phyloP scores from a whole-genome alignment of 2,113 vertebrate genomes.

The Dasyornis broadbenti region DNA sequence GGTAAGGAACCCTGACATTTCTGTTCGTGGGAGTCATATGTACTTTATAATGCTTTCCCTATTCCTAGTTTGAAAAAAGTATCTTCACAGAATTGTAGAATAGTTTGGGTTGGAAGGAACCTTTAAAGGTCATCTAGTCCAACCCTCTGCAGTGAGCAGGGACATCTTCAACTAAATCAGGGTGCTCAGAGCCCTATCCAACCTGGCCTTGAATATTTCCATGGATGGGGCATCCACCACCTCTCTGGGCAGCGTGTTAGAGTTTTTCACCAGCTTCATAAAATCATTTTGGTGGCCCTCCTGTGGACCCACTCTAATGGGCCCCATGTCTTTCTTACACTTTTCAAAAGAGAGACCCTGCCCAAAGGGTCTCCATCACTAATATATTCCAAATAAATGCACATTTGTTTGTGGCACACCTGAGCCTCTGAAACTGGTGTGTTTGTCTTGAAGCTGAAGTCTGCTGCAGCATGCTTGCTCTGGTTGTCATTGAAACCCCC shows the following conservation, averaged over 20 bases:
- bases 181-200: not conserved
- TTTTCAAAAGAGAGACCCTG: not conserved
- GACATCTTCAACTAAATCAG: not conserved
- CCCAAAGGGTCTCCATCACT: not conserved
- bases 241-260: not conserved
- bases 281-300: not conserved
- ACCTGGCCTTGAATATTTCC: not conserved
- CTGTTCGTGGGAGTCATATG: not conserved
- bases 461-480: not conserved
- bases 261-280: not conserved
- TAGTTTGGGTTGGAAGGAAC: not conserved
- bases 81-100: not conserved
- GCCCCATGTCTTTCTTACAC: not conserved
- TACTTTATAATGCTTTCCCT: not conserved
- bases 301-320: not conserved
- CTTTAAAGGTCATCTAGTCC: not conserved
- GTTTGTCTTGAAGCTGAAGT: not conserved
- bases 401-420: not conserved
- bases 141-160: not conserved
- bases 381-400: not conserved
- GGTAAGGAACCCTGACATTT: constrained; percentile 72
- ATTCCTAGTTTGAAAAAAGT: not conserved
- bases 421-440: not conserved
- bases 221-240: not conserved
- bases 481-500: not conserved